Evolutionary conservation across 2,888 invertebrate species (phyloP), one percentile per base, ranked within the genome.

Genomic region (Bunonema sp.): DNA sequence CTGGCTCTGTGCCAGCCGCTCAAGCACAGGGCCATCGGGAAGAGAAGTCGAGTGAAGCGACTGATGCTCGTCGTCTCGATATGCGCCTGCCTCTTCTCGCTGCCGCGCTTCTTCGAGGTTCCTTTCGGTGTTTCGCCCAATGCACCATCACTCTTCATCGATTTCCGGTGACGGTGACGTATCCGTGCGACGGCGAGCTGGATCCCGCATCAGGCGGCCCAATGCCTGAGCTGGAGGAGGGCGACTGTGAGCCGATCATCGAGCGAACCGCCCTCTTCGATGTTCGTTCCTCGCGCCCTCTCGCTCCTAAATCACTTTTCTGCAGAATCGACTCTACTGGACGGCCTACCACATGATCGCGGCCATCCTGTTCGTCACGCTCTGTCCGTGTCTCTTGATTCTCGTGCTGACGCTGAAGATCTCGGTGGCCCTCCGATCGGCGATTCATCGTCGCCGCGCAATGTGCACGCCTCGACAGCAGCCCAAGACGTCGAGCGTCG

Each of bases 21-120:
- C 36, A 64, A 54, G 39, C 64, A 64, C 39, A 47, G 59, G 26
- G 55, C 60, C 19, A 63, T 64, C 39, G 64, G 64, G 10, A 64
- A 63, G 47, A 48, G 56, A 47, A 52, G 59, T 34, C 52, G 64
- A 31, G 64, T 64, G 18, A 57, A 57, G 33, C 44, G 59, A 4
- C 43, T 64, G 26, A 62, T 64, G 56, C 46, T 65, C 5, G 47
- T 47, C 2, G 62, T 64, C 5, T 57, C 57, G 1, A 32, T 56
- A 5, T 41, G 60, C 41, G 64, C 64, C 2, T 45, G 61, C 24
- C 35, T 63, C 37, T 64, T 65, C 45, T 59, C 59, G 3, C 34
- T 59, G 24, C 64, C 64, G 10, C 44, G 64, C 15, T 62, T 61
- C 49, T 65, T 64, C 44, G 64, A 64, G 41, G 63, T 63, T 8